Percentiles rank a stretch among this genome's conserved stretches.
Evolutionary conservation across 92 coral and sea anemone species (phyloP).

Genomic region (Epizoanthus rinbou): DNA sequence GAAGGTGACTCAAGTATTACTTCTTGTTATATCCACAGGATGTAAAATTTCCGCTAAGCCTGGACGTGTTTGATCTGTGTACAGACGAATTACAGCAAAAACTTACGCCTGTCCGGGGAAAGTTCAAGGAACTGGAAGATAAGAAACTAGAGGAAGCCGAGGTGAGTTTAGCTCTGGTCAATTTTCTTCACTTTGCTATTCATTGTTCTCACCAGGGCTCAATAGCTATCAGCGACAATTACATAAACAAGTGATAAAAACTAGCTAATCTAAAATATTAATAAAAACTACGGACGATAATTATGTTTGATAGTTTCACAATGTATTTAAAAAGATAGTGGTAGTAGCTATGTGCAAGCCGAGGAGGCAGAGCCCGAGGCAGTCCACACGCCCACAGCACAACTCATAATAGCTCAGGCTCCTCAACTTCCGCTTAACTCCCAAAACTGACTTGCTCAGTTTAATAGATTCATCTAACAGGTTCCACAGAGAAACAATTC

Average conservation of each 20-base stretch:
- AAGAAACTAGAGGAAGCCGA: constrained; percentile 88
- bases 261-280: no score
- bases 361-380: no score
- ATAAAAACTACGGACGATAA: no score
- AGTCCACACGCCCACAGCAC: no score
- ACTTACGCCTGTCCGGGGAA: constrained; percentile 77
- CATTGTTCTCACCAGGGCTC: not conserved
- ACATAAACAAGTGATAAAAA: no score
- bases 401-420: no score
- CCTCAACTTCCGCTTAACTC: no score
- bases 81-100: constrained; percentile 83
- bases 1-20: not conserved
- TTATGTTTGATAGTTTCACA: no score
- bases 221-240: not conserved
- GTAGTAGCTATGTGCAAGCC: no score
- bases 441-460: constrained; percentile 38
- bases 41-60: constrained; percentile 84
- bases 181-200: not conserved
- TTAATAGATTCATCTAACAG: constrained; percentile 31
- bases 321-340: no score
- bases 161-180: constrained; percentile 44
- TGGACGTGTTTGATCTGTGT: constrained; percentile 93
- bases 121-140: constrained; percentile 90
- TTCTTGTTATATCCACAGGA: constrained; percentile 57
- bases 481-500: constrained; percentile 23